Evolutionary conservation across 2,113 vertebrate species (phyloP), one percentile per base, ranked within the genome.

Genomic region (Scomber japonicus): DNA sequence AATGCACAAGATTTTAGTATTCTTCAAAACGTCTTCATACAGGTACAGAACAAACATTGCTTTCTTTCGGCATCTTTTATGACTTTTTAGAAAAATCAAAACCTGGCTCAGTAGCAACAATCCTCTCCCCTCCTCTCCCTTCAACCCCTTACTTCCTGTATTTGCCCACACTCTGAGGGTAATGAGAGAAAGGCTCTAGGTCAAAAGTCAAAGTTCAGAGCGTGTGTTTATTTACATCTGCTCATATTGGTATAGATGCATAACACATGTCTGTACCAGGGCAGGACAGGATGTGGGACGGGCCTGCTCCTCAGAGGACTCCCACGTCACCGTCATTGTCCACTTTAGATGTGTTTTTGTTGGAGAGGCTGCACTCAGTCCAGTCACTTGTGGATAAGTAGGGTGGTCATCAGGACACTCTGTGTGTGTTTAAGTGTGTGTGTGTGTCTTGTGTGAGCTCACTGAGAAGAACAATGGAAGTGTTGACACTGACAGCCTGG

Each of bases 121-220:
- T 51, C 67, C 56, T 61, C 60, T 48, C 49, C 17, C 49, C 40
- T 15, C 35, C 35, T 40, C 35, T 59, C 50, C n/a, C 35, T 16
- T 75, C 44, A 35, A 21, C 14, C 46, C 46, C 49, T 19, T 60
- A 78, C 77, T 84, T 89, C 77, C 80, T 81, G 75, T 75, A 11
- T 49, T 2, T 50, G 51, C 54, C 65, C 45, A 45, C 51, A 21
- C 54, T 27, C 19, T 49, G 10, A 15, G 54, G 27, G 13, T 16
- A 60, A 44, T 5, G 3, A 27, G 24, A 27, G 24, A 27, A 27
- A 27, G 24, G 60, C 48, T 27, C 24, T 27, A 27, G 46, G 65
- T 84, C 56, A 67, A 27, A 30, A 61, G 61, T 78, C 66, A 70
- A 27, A 78, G 35, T 73, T 59, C 62, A 83, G 63, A 50, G 24